phyloP scores from a whole-genome alignment of 2,797 vertebrate genomes.

The Helostoma temminkii region DNA sequence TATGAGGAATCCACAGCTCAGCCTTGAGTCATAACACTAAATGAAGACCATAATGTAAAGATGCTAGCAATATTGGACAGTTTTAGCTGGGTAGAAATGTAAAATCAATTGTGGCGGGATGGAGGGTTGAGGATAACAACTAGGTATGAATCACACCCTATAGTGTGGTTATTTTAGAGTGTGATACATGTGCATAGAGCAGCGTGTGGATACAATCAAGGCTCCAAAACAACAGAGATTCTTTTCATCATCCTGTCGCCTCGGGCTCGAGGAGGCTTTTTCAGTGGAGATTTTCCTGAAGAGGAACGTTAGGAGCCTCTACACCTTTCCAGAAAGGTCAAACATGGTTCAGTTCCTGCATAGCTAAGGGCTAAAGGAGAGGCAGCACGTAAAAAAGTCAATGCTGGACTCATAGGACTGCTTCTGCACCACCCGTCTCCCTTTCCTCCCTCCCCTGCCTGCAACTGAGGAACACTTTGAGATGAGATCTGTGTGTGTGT shows the following conservation, averaged over 20 bases:
- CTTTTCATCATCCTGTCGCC: conserved; percentile 25
- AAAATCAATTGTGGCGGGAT: conserved; percentile 33
- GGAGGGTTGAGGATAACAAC: conserved; percentile 18
- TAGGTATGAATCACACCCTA: conserved; percentile 45
- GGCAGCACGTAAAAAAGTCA: conserved; percentile 35
- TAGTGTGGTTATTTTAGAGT: conserved; percentile 51
- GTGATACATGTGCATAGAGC: conserved; percentile 20
- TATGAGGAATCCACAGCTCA: neutral
- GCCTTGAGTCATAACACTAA: conserved; percentile 10
- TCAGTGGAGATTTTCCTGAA: conserved; percentile 37
- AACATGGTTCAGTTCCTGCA: conserved; percentile 51
- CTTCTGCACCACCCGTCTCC: conserved; percentile 25
- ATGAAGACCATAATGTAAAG: conserved; percentile 22
- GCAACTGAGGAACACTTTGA: conserved; percentile 46
- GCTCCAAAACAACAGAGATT: conserved; percentile 34
- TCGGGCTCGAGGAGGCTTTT: conserved; percentile 32
- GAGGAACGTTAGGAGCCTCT: conserved; percentile 36
- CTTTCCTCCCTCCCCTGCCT: conserved; percentile 2
- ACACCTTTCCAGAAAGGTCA: conserved; percentile 63
- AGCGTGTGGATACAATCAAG: conserved; percentile 28
- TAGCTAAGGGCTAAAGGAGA: conserved; percentile 44
- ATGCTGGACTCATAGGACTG: conserved; percentile 53
- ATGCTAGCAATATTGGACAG: conserved; percentile 2
- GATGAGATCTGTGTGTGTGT: conserved; percentile 40
- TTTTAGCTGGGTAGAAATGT: conserved; percentile 33